These are phyloP conservation scores for Cydia fagiglandana DNA, from an alignment of 1,140 invertebrate species.

Conservation along the genomic window DNA sequence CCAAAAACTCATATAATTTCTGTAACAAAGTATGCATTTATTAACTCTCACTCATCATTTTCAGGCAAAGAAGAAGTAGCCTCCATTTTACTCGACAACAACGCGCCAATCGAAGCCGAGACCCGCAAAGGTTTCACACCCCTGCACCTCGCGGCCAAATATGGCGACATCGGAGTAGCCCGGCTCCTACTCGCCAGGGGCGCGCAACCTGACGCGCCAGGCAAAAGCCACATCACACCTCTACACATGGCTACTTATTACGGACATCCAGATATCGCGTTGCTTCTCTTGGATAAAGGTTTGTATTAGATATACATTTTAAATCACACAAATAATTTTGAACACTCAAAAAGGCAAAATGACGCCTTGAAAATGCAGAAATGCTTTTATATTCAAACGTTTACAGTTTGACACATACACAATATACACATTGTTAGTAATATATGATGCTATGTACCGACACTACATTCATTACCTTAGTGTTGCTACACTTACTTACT, in stretches of 20 bases:
- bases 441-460: background rate
- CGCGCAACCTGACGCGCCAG: conserved; percentile 95
- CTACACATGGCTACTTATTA: conserved; percentile 99
- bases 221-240: conserved; percentile 98
- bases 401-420: background rate
- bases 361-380: background rate
- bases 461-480: background rate
- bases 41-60: conserved; percentile 42
- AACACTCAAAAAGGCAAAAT: background rate
- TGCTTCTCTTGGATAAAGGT: conserved; percentile 93
- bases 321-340: background rate
- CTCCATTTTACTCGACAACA: conserved; percentile 94
- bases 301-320: background rate
- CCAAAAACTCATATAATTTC: too few species aligned
- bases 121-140: conserved; percentile 99
- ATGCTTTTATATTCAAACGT: background rate
- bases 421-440: background rate
- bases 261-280: conserved; percentile 95
- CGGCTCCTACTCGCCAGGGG: conserved; percentile 91
- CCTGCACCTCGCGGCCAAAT: conserved; percentile 97
- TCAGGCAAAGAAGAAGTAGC: conserved; percentile 87
- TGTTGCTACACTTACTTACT: too few species aligned
- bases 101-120: conserved; percentile 92
- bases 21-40: background rate
- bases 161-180: conserved; percentile 96